Evolutionary conservation across 92 coral and sea anemone genomes (phyloP), one percentile per base, ranked within the genome.

Genomic region (Umimayanthus chanpuru): DNA sequence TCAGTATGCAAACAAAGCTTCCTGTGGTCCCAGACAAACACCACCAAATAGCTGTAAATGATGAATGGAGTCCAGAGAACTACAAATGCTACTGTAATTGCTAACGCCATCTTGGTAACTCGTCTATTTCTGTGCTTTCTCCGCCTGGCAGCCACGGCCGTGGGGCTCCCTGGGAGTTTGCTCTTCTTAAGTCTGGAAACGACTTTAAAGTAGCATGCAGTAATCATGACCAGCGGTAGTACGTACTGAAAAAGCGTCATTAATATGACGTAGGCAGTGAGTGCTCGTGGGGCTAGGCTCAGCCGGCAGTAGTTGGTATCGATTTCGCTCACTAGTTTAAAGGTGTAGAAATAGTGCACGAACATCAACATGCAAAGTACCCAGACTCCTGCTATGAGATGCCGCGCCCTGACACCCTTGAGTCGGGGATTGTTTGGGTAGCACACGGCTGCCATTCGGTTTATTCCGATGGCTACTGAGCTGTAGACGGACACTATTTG

Each of bases 1-100:
- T 81, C 39, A 8, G 29, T 65, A 9, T 14, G 53, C 38, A 5
- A 12, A 29, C 86, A 81, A 5, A 41, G 49, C 38, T 3, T 64
- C 16, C 11, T 81, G 28, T 10, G 38, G 23, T 64, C 30, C 75
- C 75, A 81, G 21, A 64, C 86, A 66, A 81, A 81, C 58, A 5
- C 75, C 4, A 66, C 53, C 25, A 65, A 12, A 6, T 64, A 81
- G 38, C 75, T 15, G 75, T 81, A 81, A 65, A 66, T 67, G 4
- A 81, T 71, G 12, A 81, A 65, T 30, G 86, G 86, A n/a, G 75
- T 81, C 86, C 86, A 81, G 21, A 65, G 75, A 67, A 81, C 61
- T 9, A 81, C 86, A 39, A 81, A 65, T 4, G 75, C 49, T n/a
- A 81, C 74, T n/a, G 75, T 81, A 8, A 81, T 43, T 39, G 86